Percentiles rank a stretch among this genome's conserved stretches.
phyloP scores from a whole-genome alignment of 2,888 invertebrate species.

The Thymelicus lineola region DNA sequence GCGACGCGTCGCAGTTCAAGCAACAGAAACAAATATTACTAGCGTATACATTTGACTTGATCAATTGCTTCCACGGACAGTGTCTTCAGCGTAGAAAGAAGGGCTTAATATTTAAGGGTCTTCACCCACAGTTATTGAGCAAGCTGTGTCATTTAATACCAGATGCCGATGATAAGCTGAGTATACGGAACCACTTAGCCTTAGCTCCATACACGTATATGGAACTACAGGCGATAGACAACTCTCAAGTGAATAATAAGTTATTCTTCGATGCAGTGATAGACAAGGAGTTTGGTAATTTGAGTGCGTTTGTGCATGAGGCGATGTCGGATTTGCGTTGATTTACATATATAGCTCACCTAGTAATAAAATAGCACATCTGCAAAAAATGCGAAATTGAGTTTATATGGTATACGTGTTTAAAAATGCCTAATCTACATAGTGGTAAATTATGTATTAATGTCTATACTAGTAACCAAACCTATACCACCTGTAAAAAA shows the following conservation, averaged over 20 bases:
- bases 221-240: constrained; percentile 51
- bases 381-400: no score
- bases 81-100: constrained; percentile 52
- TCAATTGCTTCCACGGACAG: constrained; percentile 71
- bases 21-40: constrained; percentile 57
- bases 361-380: no score
- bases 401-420: no score
- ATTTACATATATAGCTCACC: constrained; percentile 24
- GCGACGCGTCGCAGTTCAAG: constrained; percentile 48
- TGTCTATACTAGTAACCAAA: no score
- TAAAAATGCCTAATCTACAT: no score
- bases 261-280: constrained; percentile 60
- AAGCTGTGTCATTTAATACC: constrained; percentile 62
- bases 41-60: constrained; percentile 63
- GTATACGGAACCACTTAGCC: constrained; percentile 69
- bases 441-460: no score
- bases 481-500: no score
- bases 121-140: constrained; percentile 62
- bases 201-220: constrained; percentile 68
- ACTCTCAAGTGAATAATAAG: constrained; percentile 57
- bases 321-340: constrained; percentile 56
- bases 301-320: constrained; percentile 60
- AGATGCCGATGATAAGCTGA: constrained; percentile 61
- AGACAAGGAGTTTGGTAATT: constrained; percentile 55
- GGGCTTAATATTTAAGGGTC: constrained; percentile 64